These are phyloP conservation scores for Drosophila pseudotalamancana DNA, from an alignment of 2,888 invertebrate genomes.

Conservation along the genomic window DNA sequence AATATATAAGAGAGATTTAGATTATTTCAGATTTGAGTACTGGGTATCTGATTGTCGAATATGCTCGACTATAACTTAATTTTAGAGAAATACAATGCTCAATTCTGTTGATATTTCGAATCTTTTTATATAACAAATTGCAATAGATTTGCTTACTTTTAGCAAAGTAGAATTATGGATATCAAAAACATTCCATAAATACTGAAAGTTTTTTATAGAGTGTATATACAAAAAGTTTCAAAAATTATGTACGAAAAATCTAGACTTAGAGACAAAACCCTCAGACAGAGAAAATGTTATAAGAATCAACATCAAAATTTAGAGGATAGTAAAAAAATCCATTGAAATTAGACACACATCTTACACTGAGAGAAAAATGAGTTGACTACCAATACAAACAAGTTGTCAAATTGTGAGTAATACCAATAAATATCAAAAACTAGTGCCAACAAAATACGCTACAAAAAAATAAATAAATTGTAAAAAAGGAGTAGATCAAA, in stretches of 20 bases:
- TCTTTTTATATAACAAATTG: too few relatives aligned
- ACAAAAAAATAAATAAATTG: not conserved
- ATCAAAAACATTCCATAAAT: slow-evolving; percentile 10
- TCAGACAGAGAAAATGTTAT: not conserved
- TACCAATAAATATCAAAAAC: slow-evolving; percentile 15
- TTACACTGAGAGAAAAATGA: slow-evolving; percentile 55
- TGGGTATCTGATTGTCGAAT: not conserved
- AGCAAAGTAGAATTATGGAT: not conserved
- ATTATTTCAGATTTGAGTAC: not conserved
- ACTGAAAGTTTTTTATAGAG: not conserved
- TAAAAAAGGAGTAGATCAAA: not conserved
- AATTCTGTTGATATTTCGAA: not conserved
- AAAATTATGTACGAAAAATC: not conserved
- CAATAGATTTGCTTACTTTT: too few relatives aligned
- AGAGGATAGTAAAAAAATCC: slow-evolving; percentile 31
- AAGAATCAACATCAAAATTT: slow-evolving; percentile 59
- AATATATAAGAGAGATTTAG: not conserved
- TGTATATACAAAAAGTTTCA: not conserved
- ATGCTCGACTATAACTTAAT: not conserved
- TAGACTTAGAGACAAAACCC: too few relatives aligned
- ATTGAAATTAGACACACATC: slow-evolving; percentile 17
- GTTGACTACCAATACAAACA: slow-evolving; percentile 6
- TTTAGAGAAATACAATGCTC: not conserved
- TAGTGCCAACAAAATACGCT: slow-evolving; percentile 15
- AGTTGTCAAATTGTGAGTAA: slow-evolving; percentile 29